Conservation (phyloP, 2,113 vertebrate genomes). For the Upupa epops region DNA sequence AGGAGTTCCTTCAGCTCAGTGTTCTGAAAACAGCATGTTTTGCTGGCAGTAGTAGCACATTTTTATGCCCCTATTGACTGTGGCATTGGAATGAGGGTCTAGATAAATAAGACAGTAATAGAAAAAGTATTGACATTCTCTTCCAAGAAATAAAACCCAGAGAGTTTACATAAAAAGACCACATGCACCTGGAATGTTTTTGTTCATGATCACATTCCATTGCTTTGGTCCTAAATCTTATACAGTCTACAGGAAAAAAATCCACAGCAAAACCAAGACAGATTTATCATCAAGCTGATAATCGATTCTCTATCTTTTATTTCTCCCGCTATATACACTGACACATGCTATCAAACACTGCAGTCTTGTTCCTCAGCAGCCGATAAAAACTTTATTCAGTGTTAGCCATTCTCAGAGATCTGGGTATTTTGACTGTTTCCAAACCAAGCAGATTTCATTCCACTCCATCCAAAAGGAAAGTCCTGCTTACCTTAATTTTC, state of each 20-base stretch:
- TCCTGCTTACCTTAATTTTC: conserved; percentile 83
- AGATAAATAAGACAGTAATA: not conserved
- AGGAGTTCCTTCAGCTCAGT: not conserved
- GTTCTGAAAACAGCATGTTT: not conserved
- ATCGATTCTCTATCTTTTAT: not conserved
- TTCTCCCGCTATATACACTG: not conserved
- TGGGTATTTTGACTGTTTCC: not conserved
- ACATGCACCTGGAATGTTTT: not conserved
- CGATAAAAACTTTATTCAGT: not conserved
- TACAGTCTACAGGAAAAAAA: not conserved
- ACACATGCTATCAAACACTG: not conserved
- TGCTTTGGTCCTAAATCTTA: not conserved
- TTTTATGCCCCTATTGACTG: not conserved
- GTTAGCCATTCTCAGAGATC: not conserved
- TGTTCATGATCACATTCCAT: not conserved
- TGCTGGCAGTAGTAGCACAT: not conserved
- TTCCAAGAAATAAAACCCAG: not conserved
- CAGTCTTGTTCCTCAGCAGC: not conserved
- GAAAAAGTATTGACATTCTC: not conserved
- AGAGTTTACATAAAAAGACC: not conserved
- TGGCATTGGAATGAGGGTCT: not conserved
- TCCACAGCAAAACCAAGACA: not conserved
- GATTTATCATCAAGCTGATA: not conserved
- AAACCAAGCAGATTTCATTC: not conserved
- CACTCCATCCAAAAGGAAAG: not conserved